Conservation (phyloP, 2,888 invertebrate genomes). For the Cosmopolites sordidus region DNA sequence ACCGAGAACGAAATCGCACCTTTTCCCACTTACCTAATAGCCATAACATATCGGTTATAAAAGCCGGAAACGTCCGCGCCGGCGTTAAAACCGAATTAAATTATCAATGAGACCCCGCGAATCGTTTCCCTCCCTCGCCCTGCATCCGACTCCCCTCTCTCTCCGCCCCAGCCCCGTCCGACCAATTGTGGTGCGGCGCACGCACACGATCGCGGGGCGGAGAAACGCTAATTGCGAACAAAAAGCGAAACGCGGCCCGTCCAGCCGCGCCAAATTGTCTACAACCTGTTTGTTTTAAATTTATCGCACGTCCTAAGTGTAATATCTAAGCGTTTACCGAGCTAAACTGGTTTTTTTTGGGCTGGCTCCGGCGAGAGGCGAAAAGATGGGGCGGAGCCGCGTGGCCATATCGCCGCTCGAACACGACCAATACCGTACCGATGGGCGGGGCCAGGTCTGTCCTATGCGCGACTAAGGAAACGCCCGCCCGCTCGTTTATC, state of each 20-base stretch:
- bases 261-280: conserved; percentile 24
- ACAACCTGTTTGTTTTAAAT: conserved; percentile 44
- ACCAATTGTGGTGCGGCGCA: conserved; percentile 7
- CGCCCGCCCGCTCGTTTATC: conserved; percentile 41
- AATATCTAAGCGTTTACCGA: conserved; percentile 41
- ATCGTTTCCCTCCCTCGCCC: conserved; percentile 2
- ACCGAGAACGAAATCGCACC: no score
- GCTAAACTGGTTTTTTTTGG: conserved; percentile 38
- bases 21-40: no score
- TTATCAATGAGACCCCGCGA: no score
- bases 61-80: no score
- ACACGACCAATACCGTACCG: conserved; percentile 9
- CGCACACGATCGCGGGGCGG: conserved; percentile 29
- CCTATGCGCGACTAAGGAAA: conserved; percentile 40
- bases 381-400: conserved; percentile 38
- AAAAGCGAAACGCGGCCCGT: conserved; percentile 18
- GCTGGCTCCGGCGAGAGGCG: conserved; percentile 35
- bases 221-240: conserved; percentile 25
- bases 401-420: conserved; percentile 38
- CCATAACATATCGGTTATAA: no score
- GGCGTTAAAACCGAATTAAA: no score
- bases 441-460: conserved; percentile 32
- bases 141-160: conserved; percentile 10
- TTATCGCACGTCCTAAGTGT: conserved; percentile 42
- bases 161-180: neutral